Percentiles rank a stretch among this genome's conserved stretches.
phyloP scores from a whole-genome alignment of 2,797 vertebrate genomes.

The Tinamus major region DNA sequence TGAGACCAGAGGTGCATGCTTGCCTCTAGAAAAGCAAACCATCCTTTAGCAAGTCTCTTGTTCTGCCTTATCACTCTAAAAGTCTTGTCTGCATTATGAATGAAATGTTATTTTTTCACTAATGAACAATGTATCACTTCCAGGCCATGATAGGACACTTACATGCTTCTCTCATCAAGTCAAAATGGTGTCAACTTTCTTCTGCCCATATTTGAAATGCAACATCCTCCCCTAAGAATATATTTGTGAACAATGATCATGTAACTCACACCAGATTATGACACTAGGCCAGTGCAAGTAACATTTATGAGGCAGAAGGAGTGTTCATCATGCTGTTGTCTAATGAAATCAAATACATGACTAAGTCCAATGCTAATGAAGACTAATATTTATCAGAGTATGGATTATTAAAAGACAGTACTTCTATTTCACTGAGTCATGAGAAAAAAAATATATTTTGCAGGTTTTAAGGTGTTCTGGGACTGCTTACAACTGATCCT shows the following conservation, averaged over 20 bases:
- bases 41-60: not conserved
- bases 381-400: conserved; percentile 38
- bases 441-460: conserved; percentile 31
- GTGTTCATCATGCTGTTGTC: not conserved
- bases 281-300: not conserved
- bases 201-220: conserved; percentile 28
- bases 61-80: conserved; percentile 2
- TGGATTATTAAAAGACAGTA: conserved; percentile 35
- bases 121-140: not conserved
- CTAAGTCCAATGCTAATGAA: conserved; percentile 49
- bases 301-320: not conserved
- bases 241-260: not conserved
- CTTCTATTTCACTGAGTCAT: conserved; percentile 24
- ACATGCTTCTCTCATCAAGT: not conserved
- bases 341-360: conserved; percentile 46
- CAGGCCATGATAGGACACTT: not conserved
- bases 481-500: conserved; percentile 5
- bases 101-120: conserved; percentile 20
- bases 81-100: not conserved
- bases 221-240: not conserved
- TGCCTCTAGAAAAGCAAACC: not conserved
- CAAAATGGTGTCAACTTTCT: conserved; percentile 47
- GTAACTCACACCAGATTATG: conserved; percentile 2
- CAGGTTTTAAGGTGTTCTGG: conserved; percentile 11
- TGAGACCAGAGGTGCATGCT: not conserved